A percentile compares a stretch with the other conserved stretches of the same genome.
Evolutionary conservation across 2,888 invertebrate species (phyloP).

Genomic region (Eulithis testata): DNA sequence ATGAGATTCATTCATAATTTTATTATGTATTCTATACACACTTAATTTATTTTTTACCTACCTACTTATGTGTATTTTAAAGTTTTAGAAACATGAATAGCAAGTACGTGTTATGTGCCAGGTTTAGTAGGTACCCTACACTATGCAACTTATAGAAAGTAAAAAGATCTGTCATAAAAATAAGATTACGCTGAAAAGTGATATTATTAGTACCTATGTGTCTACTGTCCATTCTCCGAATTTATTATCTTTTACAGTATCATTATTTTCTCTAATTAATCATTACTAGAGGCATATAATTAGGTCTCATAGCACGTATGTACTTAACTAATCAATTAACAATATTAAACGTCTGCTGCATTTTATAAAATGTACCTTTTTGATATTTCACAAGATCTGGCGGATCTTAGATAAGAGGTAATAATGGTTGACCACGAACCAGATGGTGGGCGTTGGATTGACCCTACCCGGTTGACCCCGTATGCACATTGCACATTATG

Average conservation of each 20-base stretch:
- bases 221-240: constrained; percentile 12
- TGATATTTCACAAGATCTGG: too few species aligned
- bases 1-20: too few species aligned
- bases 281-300: constrained; percentile 2
- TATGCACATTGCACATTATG: too few species aligned
- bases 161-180: constrained; percentile 40
- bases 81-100: not conserved
- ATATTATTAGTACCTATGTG: constrained; percentile 12
- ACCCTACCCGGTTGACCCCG: too few species aligned
- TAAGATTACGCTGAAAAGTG: constrained; percentile 23
- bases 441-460: too few species aligned
- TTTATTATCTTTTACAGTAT: constrained; percentile 14
- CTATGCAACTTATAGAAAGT: too few species aligned
- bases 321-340: constrained; percentile 38
- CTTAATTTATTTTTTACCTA: too few species aligned
- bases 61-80: too few species aligned
- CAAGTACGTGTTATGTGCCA: not conserved
- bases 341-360: constrained; percentile 1
- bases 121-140: not conserved
- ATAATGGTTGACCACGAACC: too few species aligned
- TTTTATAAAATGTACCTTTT: constrained; percentile 6
- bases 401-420: not conserved
- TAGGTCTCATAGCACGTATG: constrained; percentile 26
- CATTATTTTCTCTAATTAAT: constrained; percentile 11
- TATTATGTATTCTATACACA: too few species aligned